Evolutionary conservation across 2,888 invertebrate genomes (phyloP), one percentile per base, ranked within the genome.

Genomic region (Amphimallon solstitiale): DNA sequence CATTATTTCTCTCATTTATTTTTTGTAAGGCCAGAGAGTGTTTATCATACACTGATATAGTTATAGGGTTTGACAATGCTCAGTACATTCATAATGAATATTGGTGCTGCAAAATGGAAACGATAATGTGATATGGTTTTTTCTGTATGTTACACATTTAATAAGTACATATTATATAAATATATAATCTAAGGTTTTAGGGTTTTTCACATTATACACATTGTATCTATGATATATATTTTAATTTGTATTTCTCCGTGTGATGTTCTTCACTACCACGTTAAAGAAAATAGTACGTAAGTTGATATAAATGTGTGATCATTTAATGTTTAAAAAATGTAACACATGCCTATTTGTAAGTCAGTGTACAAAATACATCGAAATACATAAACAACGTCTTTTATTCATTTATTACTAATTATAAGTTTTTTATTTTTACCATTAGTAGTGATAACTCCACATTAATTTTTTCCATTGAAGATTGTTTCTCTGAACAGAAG

Each of bases 121-220:
- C 68, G 69, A 71, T 69, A 68, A 67, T 72, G 72, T 72, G 72
- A 79, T 78, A 79, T 78, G 77, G 77, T 77, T 76, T 76, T 70
- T 61, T 69, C 68, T 65, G 66, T 76, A 76, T 73, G 72, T 70
- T 73, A 72, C 45, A 63, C 34, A 37, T 66, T 46, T 12, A 12
- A 56, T 38, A 48, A 40, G 29, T 63, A 61, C 37, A 56, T 59
- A 65, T 61, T 65, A 56, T 56, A 45, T 21, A 61, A 60, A 37
- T 34, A 45, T 43, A 64, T 61, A 66, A 54, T 67, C 51, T 68
- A 73, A 70, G 75, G 72, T 71, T 70, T 70, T 71, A 71, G 65
- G 70, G 68, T 69, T 71, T 60, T 70, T 72, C 68, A 70, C 70
- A 65, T 60, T 66, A 68, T 63, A 59, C 46, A 64, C 51, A 54